These are phyloP conservation scores for Poeciliopsis retropinna DNA, from an alignment of 2,113 vertebrate genomes.

Conservation along the genomic window DNA sequence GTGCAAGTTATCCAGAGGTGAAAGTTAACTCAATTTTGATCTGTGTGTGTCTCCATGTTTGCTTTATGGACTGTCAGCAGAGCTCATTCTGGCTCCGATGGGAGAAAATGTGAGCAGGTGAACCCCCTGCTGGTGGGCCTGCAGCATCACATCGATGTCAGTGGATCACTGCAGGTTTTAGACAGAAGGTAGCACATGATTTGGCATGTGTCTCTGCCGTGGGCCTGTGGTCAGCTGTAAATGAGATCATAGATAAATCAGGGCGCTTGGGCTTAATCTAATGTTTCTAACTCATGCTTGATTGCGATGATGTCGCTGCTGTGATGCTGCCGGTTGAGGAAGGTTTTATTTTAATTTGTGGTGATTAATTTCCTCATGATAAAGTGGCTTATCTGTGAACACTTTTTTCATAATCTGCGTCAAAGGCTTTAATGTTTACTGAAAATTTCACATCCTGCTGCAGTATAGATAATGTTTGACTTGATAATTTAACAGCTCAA, in stretches of 20 bases:
- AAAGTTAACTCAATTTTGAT: conserved; percentile 26
- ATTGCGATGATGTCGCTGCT: conserved; percentile 4
- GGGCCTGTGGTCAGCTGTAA: conserved; percentile 13
- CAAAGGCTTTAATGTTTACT: conserved; percentile 11
- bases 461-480: not conserved
- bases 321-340: conserved; percentile 19
- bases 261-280: not conserved
- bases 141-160: conserved; percentile 70
- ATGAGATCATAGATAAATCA: conserved; percentile 40
- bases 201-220: conserved; percentile 20
- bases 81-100: conserved; percentile 59
- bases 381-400: conserved; percentile 30
- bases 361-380: conserved; percentile 13
- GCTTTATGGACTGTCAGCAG: conserved; percentile 47
- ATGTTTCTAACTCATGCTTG: conserved; percentile 5
- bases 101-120: conserved; percentile 70
- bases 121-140: conserved; percentile 77
- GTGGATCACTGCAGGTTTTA: conserved; percentile 54
- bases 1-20: not conserved
- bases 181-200: conserved; percentile 69
- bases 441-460: not conserved
- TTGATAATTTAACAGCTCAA: not conserved
- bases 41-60: conserved; percentile 20
- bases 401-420: not conserved
- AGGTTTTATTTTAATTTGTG: conserved; percentile 22